A percentile compares a stretch with the other conserved stretches of the same genome.
phyloP scores from a whole-genome alignment of 2,797 vertebrate genomes.

The Nyctibius grandis region DNA sequence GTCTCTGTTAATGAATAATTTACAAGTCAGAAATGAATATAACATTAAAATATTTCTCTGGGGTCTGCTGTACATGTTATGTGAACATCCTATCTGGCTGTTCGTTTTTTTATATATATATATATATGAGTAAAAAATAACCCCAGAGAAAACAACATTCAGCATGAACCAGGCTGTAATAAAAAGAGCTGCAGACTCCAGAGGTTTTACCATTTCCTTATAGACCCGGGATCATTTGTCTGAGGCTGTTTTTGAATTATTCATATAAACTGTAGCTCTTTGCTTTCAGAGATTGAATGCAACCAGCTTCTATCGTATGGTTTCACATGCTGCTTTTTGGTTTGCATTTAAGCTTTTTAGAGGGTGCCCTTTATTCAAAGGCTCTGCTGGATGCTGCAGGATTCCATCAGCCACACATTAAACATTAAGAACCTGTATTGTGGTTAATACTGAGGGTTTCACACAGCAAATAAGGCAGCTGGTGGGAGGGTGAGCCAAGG shows the following conservation, averaged over 20 bases:
- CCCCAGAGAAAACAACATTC: conserved; percentile 71
- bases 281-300: conserved; percentile 61
- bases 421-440: conserved; percentile 20
- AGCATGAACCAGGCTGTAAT: conserved; percentile 71
- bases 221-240: conserved; percentile 73
- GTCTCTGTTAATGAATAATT: conserved; percentile 73
- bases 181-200: conserved; percentile 70
- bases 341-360: conserved; percentile 46
- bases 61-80: conserved; percentile 18
- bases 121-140: conserved; percentile 47
- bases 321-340: conserved; percentile 42
- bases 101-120: conserved; percentile 43
- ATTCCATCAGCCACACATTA: conserved; percentile 24
- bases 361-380: conserved; percentile 16
- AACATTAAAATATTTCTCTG: conserved; percentile 60
- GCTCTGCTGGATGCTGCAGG: conserved; percentile 41
- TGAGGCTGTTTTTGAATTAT: conserved; percentile 80
- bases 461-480: background rate
- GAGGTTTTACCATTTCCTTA: conserved; percentile 71
- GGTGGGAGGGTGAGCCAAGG: background rate
- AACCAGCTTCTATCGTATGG: conserved; percentile 12
- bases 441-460: conserved; percentile 17
- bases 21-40: conserved; percentile 59
- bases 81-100: conserved; percentile 54
- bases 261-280: conserved; percentile 63